phyloP scores from a whole-genome alignment of 2,888 invertebrate species.

The Onchidella celtica region DNA sequence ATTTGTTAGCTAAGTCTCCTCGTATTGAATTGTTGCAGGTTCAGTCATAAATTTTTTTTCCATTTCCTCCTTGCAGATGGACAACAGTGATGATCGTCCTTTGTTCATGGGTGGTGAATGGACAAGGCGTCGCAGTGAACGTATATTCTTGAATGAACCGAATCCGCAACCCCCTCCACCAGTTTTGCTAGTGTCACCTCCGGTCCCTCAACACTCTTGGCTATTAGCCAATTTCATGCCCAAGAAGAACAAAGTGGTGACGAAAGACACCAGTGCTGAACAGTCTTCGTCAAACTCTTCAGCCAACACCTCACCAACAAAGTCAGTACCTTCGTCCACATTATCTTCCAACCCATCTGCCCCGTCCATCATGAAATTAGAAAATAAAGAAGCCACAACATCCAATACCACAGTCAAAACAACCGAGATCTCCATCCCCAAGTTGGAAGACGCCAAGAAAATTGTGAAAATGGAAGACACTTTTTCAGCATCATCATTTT shows the following conservation, averaged over 20 bases:
- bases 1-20: too few relatives aligned
- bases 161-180: conserved; percentile 58
- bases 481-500: neutral
- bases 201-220: conserved; percentile 41
- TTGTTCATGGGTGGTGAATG: conserved; percentile 76
- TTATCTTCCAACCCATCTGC: neutral
- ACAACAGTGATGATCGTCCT: conserved; percentile 61
- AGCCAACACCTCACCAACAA: neutral
- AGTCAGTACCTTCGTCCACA: conserved; percentile 30
- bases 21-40: too few relatives aligned
- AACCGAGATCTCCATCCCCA: conserved; percentile 2
- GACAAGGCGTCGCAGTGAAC: conserved; percentile 79
- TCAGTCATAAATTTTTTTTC: too few relatives aligned
- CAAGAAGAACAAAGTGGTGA: conserved; percentile 29
- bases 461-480: conserved; percentile 10
- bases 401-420: conserved; percentile 3
- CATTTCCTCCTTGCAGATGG: conserved; percentile 24
- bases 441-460: conserved; percentile 27
- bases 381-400: neutral
- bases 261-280: neutral
- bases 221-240: conserved; percentile 49
- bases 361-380: conserved; percentile 4
- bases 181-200: conserved; percentile 15
- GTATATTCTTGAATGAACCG: conserved; percentile 80
- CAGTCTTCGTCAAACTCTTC: neutral